These are phyloP conservation scores for Patella caerulea DNA, from an alignment of 2,888 invertebrate species.

Conservation along the genomic window DNA sequence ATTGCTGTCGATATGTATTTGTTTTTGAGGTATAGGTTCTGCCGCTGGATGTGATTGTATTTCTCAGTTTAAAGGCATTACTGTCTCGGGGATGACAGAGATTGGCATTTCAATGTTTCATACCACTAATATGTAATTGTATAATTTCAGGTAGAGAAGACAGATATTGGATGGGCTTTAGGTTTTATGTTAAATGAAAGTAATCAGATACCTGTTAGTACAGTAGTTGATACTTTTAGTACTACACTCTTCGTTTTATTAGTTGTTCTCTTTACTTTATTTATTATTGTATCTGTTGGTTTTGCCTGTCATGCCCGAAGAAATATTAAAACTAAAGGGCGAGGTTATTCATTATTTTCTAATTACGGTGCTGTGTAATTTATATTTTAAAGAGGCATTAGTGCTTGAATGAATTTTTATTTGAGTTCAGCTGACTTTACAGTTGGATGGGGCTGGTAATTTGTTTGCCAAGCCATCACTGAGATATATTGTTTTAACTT, in stretches of 20 bases:
- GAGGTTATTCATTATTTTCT: slow-evolving; percentile 38
- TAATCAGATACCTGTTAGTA: slow-evolving; percentile 65
- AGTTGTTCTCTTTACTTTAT: slow-evolving; percentile 55
- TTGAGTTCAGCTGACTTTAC: too few species aligned
- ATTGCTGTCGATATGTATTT: too few species aligned
- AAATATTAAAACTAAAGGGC: slow-evolving; percentile 29
- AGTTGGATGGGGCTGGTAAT: too few species aligned
- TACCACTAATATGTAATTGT: too few species aligned
- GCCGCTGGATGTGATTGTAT: too few species aligned
- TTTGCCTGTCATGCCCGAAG: slow-evolving; percentile 55
- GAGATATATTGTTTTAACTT: too few species aligned
- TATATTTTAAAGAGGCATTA: background rate
- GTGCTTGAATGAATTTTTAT: too few species aligned
- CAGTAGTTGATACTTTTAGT: slow-evolving; percentile 36
- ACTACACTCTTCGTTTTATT: slow-evolving; percentile 52
- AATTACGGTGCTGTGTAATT: slow-evolving; percentile 48
- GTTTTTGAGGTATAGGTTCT: too few species aligned
- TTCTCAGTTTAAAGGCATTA: too few species aligned
- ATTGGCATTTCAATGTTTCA: too few species aligned
- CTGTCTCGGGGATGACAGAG: too few species aligned
- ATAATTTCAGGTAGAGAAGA: slow-evolving; percentile 62
- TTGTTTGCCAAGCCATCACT: too few species aligned
- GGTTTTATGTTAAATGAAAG: slow-evolving; percentile 74
- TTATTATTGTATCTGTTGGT: slow-evolving; percentile 53
- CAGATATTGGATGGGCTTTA: slow-evolving; percentile 73